phyloP scores from a whole-genome alignment of 2,113 vertebrate species.

The Aleadryas rufinucha region DNA sequence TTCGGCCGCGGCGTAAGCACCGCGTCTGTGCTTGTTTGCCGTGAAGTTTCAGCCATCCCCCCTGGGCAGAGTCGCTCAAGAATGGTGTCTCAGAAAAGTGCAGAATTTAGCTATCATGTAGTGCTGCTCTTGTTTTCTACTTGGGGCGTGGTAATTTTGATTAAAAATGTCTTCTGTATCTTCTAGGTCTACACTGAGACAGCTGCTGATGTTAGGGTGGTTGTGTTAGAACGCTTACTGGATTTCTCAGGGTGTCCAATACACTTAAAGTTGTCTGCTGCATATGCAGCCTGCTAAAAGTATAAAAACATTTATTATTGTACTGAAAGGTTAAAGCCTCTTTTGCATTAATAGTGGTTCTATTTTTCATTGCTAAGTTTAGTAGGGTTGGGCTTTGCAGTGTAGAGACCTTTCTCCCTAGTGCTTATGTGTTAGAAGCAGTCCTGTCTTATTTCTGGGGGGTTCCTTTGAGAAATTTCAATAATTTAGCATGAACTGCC shows the following conservation, averaged over 20 bases:
- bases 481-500: not conserved
- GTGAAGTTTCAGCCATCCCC: not conserved
- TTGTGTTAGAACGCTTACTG: not conserved
- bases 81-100: not conserved
- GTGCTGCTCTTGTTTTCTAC: not conserved
- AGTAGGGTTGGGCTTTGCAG: not conserved
- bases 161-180: not conserved
- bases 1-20: not conserved
- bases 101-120: rapidly evolving
- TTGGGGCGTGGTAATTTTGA: not conserved
- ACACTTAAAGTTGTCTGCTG: not conserved
- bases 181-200: not conserved
- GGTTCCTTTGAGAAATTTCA: not conserved
- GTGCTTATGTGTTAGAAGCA: not conserved
- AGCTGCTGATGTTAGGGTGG: not conserved
- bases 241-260: not conserved
- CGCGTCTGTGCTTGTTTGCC: not conserved
- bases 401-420: not conserved
- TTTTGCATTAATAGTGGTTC: not conserved
- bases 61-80: not conserved
- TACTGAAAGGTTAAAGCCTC: not conserved
- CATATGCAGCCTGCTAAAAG: not conserved
- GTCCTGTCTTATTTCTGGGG: not conserved
- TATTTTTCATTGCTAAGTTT: not conserved
- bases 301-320: not conserved